Evolutionary conservation across 2,797 vertebrate genomes (phyloP), one percentile per base, ranked within the genome.

Genomic region (Mallotus villosus): DNA sequence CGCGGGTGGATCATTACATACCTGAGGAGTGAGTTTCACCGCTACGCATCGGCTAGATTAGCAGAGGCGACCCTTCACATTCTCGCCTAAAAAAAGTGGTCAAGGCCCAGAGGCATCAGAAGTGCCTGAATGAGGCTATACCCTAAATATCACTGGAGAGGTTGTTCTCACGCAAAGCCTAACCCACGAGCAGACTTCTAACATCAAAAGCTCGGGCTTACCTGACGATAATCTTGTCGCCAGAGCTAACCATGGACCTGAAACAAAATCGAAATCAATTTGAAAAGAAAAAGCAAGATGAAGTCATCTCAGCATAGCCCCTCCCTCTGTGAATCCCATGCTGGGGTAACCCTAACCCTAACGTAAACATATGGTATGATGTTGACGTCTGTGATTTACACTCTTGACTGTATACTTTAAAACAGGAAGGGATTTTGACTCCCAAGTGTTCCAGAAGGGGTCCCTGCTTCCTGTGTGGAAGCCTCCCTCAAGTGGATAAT

Each of bases 211-310:
- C 66, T 51, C 81, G 57, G 79, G 82, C 84, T 94, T 92, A 95
- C 91, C 93, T 93, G 93, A 93, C 89, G 95, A 88, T 85, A 93
- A 91, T 89, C 92, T 92, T 87, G 91, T 92, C 87, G 91, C 91
- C 88, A 95, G 89, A 89, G 87, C 90, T 86, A 93, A 75, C 76
- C 68, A 68, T 9, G 89, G 88, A 92, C 91, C 91, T 95, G 89
- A 71, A 90, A 93, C 27, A 76, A 82, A 84, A 71, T 55, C 19
- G 7, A 83, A 90, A 87, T 46, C 2, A 46, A 46, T 46, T 12
- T 46, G 11, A 46, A 46, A 46, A 46, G 12, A 46, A 46, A 92
- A 81, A 78, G 78, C 84, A 79, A 88, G 73, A 80, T 91, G 74
- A 67, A 90, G 87, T 74, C 61, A 61, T 63, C 51, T n/a, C 51